Conservation (phyloP, 2,797 vertebrate species). For the Cyprinella venusta region DNA sequence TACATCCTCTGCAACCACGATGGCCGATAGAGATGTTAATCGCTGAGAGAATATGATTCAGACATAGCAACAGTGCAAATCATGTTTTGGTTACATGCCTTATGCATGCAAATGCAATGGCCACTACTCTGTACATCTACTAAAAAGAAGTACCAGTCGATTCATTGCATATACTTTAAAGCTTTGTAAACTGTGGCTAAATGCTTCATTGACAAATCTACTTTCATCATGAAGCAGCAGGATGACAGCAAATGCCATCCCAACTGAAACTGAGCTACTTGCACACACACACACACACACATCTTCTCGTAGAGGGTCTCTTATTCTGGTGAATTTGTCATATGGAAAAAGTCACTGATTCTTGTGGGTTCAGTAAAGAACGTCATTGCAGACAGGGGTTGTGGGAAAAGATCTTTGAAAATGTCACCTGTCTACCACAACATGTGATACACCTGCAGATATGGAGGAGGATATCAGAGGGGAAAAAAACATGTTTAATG, state of each 20-base stretch:
- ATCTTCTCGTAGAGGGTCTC: slow-evolving; percentile 29
- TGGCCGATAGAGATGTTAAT: slow-evolving; percentile 4
- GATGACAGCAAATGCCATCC: neutral
- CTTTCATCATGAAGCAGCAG: neutral
- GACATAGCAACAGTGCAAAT: neutral
- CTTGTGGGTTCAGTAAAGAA: slow-evolving; percentile 46
- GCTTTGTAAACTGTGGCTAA: neutral
- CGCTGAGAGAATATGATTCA: neutral
- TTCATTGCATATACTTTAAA: neutral
- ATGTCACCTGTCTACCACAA: slow-evolving; percentile 21
- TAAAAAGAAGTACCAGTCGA: neutral
- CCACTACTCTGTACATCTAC: neutral
- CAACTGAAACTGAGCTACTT: neutral
- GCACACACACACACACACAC: neutral
- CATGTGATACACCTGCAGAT: neutral
- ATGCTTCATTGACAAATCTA: neutral
- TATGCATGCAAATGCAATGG: neutral
- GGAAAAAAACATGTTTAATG: neutral
- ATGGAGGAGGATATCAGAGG: neutral
- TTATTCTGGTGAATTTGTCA: slow-evolving; percentile 47
- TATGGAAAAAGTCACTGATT: slow-evolving; percentile 39
- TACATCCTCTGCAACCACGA: slow-evolving; percentile 27
- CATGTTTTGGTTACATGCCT: neutral
- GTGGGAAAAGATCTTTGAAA: slow-evolving; percentile 46
- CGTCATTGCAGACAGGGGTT: slow-evolving; percentile 29